Percentiles rank a stretch among this genome's conserved stretches.
Conservation (phyloP, 2,797 vertebrate genomes). For the Aselliscus stoliczkanus region DNA sequence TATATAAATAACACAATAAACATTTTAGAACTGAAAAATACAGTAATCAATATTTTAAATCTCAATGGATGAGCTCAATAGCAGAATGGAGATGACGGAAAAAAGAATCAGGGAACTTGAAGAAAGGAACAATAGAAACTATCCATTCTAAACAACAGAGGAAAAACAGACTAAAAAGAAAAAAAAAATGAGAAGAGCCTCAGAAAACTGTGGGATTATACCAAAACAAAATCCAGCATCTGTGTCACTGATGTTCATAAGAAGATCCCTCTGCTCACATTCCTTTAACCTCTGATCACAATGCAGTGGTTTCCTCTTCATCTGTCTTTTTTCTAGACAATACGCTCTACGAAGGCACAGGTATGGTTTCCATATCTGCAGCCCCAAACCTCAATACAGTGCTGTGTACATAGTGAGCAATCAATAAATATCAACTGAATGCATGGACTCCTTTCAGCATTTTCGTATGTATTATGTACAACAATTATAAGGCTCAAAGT, state of each 20-base stretch:
- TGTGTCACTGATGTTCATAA: neutral
- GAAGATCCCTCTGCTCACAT: neutral
- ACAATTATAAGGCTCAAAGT: neutral
- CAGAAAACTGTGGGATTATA: neutral
- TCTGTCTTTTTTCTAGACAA: neutral
- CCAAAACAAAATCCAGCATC: neutral
- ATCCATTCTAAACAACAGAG: neutral
- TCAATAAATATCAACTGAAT: neutral
- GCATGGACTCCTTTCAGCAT: neutral
- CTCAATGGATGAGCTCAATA: neutral
- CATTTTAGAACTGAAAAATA: constrained; percentile 32
- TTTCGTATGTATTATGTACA: neutral
- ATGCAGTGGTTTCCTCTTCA: too few species aligned
- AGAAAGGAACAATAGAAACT: neutral
- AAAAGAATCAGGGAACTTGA: neutral
- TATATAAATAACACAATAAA: neutral
- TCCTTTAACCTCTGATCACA: neutral
- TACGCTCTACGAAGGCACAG: neutral
- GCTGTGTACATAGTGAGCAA: neutral
- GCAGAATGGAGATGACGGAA: neutral
- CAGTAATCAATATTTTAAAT: neutral
- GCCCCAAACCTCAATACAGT: neutral
- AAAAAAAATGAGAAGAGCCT: neutral
- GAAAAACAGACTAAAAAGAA: neutral
- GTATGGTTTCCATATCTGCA: neutral